phyloP scores from a whole-genome alignment of 2,797 vertebrate species.

The Pteronotus mesoamericanus region DNA sequence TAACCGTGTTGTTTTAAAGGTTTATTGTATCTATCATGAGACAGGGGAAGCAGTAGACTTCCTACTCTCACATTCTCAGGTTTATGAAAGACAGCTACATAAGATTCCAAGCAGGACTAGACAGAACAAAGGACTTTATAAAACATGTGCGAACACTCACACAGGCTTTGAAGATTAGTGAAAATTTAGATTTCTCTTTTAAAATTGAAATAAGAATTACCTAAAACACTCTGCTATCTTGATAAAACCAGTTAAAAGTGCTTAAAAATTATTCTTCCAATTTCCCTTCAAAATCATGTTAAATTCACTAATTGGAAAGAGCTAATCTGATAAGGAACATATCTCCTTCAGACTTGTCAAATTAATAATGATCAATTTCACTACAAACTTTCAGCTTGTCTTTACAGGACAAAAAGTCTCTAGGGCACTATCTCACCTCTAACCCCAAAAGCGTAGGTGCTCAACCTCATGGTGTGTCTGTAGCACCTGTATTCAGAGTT shows the following conservation, averaged over 20 bases:
- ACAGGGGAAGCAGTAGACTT: neutral
- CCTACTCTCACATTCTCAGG: neutral
- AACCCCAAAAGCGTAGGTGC: neutral
- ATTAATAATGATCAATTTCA: neutral
- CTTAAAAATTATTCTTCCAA: neutral
- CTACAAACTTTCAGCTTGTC: neutral
- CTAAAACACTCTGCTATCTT: neutral
- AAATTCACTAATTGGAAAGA: slow-evolving; percentile 43
- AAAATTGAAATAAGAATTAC: neutral
- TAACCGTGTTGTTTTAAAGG: neutral
- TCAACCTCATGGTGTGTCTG: neutral
- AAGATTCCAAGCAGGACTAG: neutral
- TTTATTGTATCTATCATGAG: neutral
- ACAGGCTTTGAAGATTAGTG: neutral
- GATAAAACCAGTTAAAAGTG: neutral
- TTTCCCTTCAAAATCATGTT: slow-evolving; percentile 8
- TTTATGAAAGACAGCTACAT: neutral
- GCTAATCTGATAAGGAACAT: slow-evolving; percentile 21
- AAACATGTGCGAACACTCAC: neutral
- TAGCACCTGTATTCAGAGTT: neutral
- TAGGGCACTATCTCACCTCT: neutral
- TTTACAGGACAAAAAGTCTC: neutral
- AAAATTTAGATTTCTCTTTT: neutral
- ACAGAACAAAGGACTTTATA: neutral
- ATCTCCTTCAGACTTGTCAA: neutral